Conservation (phyloP, 2,113 vertebrate species). For the Peucedramus taeniatus region DNA sequence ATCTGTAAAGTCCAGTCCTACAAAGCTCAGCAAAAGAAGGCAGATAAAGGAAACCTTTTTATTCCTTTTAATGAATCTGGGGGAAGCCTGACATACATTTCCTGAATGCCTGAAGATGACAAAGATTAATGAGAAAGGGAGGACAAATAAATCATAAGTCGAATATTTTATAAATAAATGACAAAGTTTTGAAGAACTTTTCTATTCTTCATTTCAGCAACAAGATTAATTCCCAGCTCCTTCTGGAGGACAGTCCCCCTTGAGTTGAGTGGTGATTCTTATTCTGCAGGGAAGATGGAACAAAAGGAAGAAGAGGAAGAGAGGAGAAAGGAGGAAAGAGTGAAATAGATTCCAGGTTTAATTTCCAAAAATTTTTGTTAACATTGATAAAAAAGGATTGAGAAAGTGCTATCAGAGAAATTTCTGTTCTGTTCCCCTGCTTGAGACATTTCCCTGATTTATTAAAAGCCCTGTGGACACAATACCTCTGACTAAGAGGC, state of each 20-base stretch:
- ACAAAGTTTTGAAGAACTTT: conserved; percentile 15
- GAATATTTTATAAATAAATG: neutral
- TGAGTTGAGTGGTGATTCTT: neutral
- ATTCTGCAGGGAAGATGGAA: neutral
- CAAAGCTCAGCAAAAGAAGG: neutral
- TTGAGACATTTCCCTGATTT: neutral
- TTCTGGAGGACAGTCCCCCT: neutral
- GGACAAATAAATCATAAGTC: neutral
- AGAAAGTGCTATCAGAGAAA: neutral
- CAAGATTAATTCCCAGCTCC: neutral
- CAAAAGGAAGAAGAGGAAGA: neutral
- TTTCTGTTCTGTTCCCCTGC: neutral
- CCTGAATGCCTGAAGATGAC: neutral
- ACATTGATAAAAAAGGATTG: neutral
- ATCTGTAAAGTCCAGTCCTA: neutral
- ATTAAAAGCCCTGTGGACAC: neutral
- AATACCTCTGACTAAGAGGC: neutral
- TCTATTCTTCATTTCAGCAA: neutral
- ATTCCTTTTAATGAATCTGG: neutral
- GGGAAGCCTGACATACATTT: neutral
- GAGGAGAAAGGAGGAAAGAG: neutral
- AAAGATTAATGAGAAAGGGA: neutral
- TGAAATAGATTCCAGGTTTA: neutral
- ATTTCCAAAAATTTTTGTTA: neutral
- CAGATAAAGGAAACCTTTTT: neutral